A percentile compares a stretch with the other conserved stretches of the same genome.
Conservation (phyloP, 2,113 vertebrate species). For the Formicarius rufipectus region DNA sequence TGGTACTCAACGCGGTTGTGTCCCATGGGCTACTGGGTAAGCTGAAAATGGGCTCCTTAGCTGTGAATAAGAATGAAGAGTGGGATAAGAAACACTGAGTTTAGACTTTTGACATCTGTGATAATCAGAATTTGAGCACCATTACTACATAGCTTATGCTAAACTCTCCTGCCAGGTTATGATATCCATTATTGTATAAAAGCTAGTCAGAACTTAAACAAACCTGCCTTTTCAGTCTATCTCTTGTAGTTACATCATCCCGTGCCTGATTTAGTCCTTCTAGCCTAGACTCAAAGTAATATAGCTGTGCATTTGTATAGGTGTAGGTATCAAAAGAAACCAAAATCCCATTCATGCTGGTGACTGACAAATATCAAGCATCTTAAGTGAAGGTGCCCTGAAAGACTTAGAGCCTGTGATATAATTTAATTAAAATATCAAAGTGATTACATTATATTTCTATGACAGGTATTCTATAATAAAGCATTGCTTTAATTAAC, state of each 20-base stretch:
- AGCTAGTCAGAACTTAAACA: neutral
- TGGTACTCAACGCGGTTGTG: neutral
- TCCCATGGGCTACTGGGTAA: neutral
- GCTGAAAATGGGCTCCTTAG: neutral
- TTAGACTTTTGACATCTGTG: neutral
- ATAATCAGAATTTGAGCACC: neutral
- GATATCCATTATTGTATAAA: neutral
- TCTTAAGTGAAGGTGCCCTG: conserved; percentile 66
- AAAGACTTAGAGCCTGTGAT: conserved; percentile 70
- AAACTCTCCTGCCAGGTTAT: neutral
- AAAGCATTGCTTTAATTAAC: conserved; percentile 66
- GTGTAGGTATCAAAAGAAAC: neutral
- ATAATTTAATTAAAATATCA: conserved; percentile 75
- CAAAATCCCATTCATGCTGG: conserved; percentile 5
- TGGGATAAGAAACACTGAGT: neutral
- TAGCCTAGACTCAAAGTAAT: conserved; percentile 11
- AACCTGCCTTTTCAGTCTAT: neutral
- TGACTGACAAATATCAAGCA: conserved; percentile 69
- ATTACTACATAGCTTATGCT: neutral
- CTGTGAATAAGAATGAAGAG: neutral
- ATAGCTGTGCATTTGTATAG: conserved; percentile 29
- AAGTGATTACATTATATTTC: conserved; percentile 68
- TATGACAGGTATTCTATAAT: conserved; percentile 71
- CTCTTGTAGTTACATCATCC: neutral
- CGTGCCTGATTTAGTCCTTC: neutral